A percentile compares a stretch with the other conserved stretches of the same genome.
Evolutionary conservation across 2,113 vertebrate genomes (phyloP).

Genomic region (Halcyon senegalensis): DNA sequence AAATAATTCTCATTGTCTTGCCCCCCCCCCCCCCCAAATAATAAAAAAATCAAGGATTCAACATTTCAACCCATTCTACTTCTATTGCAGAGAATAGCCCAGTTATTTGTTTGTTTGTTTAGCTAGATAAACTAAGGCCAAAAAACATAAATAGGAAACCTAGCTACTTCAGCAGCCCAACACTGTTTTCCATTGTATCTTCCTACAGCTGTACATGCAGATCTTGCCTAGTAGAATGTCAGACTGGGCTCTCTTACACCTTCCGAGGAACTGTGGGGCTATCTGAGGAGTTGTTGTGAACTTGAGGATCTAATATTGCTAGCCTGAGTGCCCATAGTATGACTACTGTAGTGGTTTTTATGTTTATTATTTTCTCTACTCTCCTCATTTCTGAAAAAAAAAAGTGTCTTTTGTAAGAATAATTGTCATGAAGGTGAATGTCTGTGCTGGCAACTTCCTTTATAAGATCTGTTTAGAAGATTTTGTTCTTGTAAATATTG

Average conservation of each 20-base stretch:
- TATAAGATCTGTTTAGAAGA: not conserved
- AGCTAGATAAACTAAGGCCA: not conserved
- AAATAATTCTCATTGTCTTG: not conserved
- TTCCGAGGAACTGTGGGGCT: not conserved
- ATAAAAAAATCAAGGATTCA: not conserved
- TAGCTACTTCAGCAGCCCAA: not conserved
- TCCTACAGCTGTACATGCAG: not conserved
- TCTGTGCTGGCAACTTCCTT: not conserved
- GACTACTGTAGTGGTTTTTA: not conserved
- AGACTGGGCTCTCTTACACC: not conserved
- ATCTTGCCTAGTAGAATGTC: not conserved
- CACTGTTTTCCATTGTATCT: not conserved
- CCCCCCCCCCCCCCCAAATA: no score
- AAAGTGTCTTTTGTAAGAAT: not conserved
- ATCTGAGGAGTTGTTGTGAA: not conserved
- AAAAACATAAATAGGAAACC: not conserved
- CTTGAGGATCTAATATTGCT: not conserved
- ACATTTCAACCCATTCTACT: not conserved
- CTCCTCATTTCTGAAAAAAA: not conserved
- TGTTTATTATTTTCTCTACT: not conserved
- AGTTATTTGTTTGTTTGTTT: not conserved
- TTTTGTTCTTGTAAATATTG: not conserved
- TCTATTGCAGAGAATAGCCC: not conserved
- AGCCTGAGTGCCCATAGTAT: not conserved
- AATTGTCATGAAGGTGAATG: not conserved